Evolutionary conservation across 2,797 vertebrate species (phyloP).

Genomic region (Gouania willdenowi): DNA sequence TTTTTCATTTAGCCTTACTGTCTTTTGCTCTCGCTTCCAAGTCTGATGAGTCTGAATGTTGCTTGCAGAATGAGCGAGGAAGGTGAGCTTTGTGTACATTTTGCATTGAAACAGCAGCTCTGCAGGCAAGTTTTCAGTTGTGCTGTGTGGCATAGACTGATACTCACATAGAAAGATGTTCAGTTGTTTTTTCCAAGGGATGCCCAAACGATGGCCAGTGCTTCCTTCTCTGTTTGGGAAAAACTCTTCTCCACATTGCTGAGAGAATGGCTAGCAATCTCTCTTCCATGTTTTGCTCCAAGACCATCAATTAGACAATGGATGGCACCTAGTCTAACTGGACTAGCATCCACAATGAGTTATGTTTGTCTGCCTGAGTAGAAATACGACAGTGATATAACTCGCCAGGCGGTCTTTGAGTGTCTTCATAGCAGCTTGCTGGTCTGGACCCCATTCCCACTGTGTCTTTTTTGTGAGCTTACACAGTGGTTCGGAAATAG

Average conservation of each 20-base stretch:
- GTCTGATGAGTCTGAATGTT: too few species aligned
- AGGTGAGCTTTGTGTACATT: constrained; percentile 4
- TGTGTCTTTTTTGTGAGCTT: constrained; percentile 9
- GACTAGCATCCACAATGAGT: constrained; percentile 20
- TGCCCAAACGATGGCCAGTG: constrained; percentile 27
- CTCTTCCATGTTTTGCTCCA: constrained; percentile 3
- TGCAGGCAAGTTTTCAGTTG: constrained; percentile 8
- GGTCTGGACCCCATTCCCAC: constrained; percentile 9
- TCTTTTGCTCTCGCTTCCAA: too few species aligned
- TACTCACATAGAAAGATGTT: constrained; percentile 7
- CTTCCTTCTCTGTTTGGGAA: constrained; percentile 34
- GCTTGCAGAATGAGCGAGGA: too few species aligned
- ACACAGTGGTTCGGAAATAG: constrained; percentile 10
- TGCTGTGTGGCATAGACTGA: constrained; percentile 14
- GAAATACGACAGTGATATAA: constrained; percentile 22
- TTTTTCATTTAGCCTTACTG: too few species aligned
- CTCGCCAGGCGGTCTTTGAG: constrained; percentile 10
- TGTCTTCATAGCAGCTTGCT: not conserved
- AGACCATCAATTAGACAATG: constrained; percentile 9
- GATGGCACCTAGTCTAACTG: constrained; percentile 7
- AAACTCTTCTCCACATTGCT: constrained; percentile 17
- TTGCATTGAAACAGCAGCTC: constrained; percentile 8
- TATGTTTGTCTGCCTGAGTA: constrained; percentile 11
- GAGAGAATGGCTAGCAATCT: constrained; percentile 11
- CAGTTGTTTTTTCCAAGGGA: not conserved